Evolutionary conservation across 1,140 invertebrate genomes (phyloP), one percentile per base, ranked within the genome.

Genomic region (Sminthurides bifidus): DNA sequence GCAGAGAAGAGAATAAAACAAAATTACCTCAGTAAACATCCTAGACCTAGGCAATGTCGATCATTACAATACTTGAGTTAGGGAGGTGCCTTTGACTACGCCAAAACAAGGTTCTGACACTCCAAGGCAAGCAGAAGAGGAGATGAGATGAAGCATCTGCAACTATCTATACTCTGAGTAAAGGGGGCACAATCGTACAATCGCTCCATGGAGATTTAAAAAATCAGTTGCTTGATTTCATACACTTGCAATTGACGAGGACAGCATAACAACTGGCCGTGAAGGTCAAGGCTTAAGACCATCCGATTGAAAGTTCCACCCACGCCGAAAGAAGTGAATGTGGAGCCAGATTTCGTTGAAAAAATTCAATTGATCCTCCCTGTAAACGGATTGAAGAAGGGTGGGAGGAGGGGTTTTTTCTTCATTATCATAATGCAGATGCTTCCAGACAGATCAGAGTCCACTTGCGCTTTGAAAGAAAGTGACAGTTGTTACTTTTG

Each of bases 371-470:
- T n/a, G n/a, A n/a, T n/a, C n/a, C n/a, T n/a, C n/a, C n/a, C 38
- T 41, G 23, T 27, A 31, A n/a, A 49, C 31, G 29, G 29, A 26
- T 26, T 48, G 4, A 49, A 49, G 35, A 31, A 49, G 46, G 31
- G 31, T 33, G 46, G 46, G 10, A 31, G 46, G 46, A 31, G 17
- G 17, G 4, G 24, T 17, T 49, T 49, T 49, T 33, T 49, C 24
- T 49, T 46, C 29, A 14, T 12, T 23, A 10, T 14, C 3, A 15
- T 8, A 4, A 27, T 46, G n/a, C 6, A 10, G 6, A 17, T 43
- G 41, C 24, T 43, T 43, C 41, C 17, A 19, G 10, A 10, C 41
- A 8, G 41, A 15, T 23, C 17, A 10, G 10, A 43, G n/a, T 43
- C 17, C 17, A 21, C 17, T 43, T 21, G 10, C 41, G 24, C n/a